Evolutionary conservation across 2,888 invertebrate species (phyloP), one percentile per base, ranked within the genome.

Genomic region (Amorpha juglandis): DNA sequence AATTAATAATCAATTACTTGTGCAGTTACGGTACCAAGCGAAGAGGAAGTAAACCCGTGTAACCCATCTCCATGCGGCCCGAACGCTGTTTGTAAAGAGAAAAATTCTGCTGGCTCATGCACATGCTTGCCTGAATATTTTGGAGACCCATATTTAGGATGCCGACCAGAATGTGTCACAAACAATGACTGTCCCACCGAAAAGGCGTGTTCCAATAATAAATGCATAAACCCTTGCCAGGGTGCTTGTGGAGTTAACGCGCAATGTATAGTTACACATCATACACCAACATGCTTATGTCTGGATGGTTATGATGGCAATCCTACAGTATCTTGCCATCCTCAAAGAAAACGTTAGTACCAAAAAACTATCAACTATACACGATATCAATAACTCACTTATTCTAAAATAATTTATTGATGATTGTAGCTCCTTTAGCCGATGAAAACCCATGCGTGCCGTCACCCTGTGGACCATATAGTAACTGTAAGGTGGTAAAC

Each of bases 1-100:
- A 48, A 3, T 16, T 27, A 12, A 4, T 50, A 53, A 62, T 52
- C 35, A 63, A 71, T 73, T 70, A 65, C 19, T 68, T 68, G 65
- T 79, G 69, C 91, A 95, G 95, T 94, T 71, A 88, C 94, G 42
- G 91, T 92, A 71, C 91, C 95, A 70, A 95, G 95, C 82, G 95
- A 95, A 82, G 95, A 94, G 73, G 95, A 95, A 88, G 88, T 91
- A 48, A 95, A 96, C 79, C 98, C 98, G 16, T 98, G 98, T 83
- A 96, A 96, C 84, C 97, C 97, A 47, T 97, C 97, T 45, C 98
- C 98, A 2, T 98, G 98, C 82, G 98, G 98, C 42, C 95, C 96
- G 12, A 98, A 98, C 85, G 95, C 98, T 12, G 79, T 96, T 67
- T 98, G 98, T 81, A 97, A 96, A 81, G 97, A 97, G 87, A 94